Percentiles rank a stretch among this genome's conserved stretches.
These are phyloP conservation scores for Anastrepha ludens DNA, from an alignment of 1,140 invertebrate genomes.

Conservation along the genomic window DNA sequence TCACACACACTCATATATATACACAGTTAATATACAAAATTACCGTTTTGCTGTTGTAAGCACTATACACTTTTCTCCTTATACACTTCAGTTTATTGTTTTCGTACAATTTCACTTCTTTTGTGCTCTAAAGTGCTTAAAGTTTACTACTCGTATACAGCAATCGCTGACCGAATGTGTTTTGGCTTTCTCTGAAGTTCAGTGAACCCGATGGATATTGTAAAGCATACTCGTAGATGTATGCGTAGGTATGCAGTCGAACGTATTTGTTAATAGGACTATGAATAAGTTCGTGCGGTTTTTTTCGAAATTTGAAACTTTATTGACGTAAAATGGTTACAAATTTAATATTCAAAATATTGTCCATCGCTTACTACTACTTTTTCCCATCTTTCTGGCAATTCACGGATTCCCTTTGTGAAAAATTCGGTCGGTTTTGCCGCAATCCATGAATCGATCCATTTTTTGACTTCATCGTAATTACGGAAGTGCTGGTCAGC, in stretches of 20 bases:
- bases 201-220: not conserved
- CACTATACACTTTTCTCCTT: not conserved
- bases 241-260: not conserved
- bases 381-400: too few species aligned
- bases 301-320: too few species aligned
- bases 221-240: not conserved
- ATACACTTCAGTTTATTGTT: not conserved
- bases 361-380: too few species aligned
- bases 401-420: too few species aligned
- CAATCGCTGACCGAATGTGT: not conserved
- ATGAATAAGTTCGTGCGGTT: too few species aligned
- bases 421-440: too few species aligned
- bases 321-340: too few species aligned
- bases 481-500: too few species aligned
- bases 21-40: not conserved
- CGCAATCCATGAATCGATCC: too few species aligned
- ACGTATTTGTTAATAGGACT: too few species aligned
- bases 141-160: not conserved
- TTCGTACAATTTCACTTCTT: not conserved
- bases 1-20: not conserved
- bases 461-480: too few species aligned
- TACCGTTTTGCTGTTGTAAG: not conserved
- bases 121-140: not conserved
- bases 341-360: too few species aligned
- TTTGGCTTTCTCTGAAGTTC: not conserved